Evolutionary conservation across 2,113 vertebrate species (phyloP).

Genomic region (Macheiramphus alcinus): DNA sequence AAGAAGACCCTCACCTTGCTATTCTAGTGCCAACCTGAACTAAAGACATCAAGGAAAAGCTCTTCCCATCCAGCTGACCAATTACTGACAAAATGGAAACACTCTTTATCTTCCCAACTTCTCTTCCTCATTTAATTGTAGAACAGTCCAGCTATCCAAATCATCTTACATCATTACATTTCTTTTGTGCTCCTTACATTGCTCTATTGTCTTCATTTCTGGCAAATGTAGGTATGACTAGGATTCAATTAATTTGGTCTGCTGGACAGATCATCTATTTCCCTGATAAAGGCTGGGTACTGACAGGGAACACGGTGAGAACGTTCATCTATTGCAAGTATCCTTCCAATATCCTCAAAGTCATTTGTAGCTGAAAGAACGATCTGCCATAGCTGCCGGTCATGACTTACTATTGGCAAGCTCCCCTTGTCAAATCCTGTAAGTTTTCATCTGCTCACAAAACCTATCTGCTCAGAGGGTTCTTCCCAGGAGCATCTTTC

Average conservation of each 20-base stretch:
- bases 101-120: neutral
- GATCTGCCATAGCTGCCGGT: neutral
- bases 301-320: neutral
- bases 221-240: neutral
- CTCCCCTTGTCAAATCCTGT: neutral
- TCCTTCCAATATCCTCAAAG: neutral
- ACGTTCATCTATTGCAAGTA: neutral
- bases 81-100: neutral
- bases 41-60: neutral
- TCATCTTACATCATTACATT: neutral
- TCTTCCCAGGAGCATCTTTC: neutral
- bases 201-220: neutral
- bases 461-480: neutral
- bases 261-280: neutral
- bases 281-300: neutral
- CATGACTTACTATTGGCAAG: neutral
- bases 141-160: neutral
- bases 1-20: rapidly evolving
- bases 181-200: neutral
- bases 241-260: neutral
- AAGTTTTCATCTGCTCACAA: neutral
- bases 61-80: neutral
- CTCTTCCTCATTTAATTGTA: neutral
- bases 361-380: neutral
- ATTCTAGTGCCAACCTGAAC: neutral